These are phyloP conservation scores for Phalacrocorax aristotelis DNA, from an alignment of 2,113 vertebrate species.

Conservation along the genomic window DNA sequence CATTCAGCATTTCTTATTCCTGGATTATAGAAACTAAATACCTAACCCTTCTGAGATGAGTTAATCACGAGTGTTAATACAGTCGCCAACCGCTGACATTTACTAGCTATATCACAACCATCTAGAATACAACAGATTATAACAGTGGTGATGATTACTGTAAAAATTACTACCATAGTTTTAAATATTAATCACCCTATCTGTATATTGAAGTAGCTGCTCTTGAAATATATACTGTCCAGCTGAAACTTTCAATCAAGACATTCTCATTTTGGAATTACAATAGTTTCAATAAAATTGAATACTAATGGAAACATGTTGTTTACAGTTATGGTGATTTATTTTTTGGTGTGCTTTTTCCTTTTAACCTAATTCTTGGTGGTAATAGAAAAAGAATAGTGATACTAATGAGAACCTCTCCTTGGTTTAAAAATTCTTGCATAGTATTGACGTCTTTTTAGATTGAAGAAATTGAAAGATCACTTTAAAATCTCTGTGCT, in stretches of 20 bases:
- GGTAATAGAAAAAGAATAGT: neutral
- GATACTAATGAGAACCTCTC: neutral
- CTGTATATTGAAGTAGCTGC: neutral
- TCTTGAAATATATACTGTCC: neutral
- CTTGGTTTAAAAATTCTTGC: neutral
- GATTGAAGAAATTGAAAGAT: neutral
- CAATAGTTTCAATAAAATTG: neutral
- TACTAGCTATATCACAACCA: neutral
- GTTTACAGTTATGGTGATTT: neutral
- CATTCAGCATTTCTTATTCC: neutral
- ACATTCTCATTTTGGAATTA: neutral
- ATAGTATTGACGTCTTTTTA: neutral
- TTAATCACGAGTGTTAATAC: neutral
- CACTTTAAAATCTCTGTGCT: neutral
- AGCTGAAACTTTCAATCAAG: neutral
- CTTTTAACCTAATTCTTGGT: neutral
- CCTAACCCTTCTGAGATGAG: neutral
- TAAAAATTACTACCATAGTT: neutral
- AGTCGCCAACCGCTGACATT: neutral
- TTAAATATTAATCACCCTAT: neutral
- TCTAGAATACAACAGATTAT: neutral
- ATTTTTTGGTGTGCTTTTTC: neutral
- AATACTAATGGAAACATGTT: neutral
- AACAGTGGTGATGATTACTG: neutral
- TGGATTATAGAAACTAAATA: neutral